Percentiles rank a stretch among this genome's conserved stretches.
Conservation (phyloP, 1,140 invertebrate species). For the Tenebrio molitor region DNA sequence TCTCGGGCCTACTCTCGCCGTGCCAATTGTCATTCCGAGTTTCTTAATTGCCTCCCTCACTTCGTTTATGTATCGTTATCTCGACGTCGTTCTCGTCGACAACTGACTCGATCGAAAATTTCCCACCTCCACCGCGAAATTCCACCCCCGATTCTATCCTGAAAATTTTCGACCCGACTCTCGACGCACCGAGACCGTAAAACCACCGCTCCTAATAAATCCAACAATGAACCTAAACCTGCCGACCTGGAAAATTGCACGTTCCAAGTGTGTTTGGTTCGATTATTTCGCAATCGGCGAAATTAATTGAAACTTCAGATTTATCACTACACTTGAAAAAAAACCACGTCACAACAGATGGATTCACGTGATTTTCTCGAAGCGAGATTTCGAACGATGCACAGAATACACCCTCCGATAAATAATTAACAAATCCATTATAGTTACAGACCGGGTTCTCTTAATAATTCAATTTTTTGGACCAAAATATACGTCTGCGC, state of each 20-base stretch:
- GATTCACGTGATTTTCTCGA: neutral
- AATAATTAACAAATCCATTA: neutral
- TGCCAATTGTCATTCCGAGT: constrained; percentile 26
- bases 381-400: neutral
- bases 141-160: neutral
- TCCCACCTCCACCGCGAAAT: neutral
- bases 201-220: neutral
- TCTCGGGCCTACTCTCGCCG: neutral
- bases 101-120: neutral
- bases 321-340: constrained; percentile 14
- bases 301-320: constrained; percentile 27
- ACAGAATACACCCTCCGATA: neutral
- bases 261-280: constrained; percentile 14
- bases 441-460: neutral
- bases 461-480: neutral
- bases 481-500: neutral
- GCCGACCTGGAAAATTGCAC: constrained; percentile 26
- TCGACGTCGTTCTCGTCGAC: constrained; percentile 1
- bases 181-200: neutral
- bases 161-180: neutral
- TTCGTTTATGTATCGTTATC: constrained; percentile 36
- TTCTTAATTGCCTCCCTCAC: constrained; percentile 32
- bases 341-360: constrained; percentile 15
- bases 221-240: neutral
- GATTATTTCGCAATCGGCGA: constrained; percentile 27